phyloP scores from a whole-genome alignment of 2,797 vertebrate genomes.

The Sandelia bainsii region DNA sequence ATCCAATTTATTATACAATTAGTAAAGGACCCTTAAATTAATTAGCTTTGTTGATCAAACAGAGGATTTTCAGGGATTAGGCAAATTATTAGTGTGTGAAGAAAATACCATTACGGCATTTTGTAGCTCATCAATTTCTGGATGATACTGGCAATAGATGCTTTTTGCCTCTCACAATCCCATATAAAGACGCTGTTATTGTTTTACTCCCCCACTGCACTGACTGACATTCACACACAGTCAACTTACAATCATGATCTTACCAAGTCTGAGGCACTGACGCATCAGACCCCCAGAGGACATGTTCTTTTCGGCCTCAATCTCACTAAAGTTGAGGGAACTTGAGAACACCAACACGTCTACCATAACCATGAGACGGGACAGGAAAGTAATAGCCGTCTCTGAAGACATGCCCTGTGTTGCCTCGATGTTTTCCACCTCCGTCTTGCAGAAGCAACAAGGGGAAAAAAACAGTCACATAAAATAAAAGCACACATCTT shows the following conservation, averaged over 20 bases:
- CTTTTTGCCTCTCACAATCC: constrained; percentile 8
- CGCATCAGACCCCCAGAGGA: constrained; percentile 98
- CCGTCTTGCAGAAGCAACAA: constrained; percentile 84
- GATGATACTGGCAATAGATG: constrained; percentile 27
- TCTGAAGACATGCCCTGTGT: constrained; percentile 98
- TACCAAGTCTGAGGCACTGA: constrained; percentile 95
- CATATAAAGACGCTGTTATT: constrained; percentile 20
- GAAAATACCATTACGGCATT: constrained; percentile 32
- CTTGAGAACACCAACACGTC: constrained; percentile 98
- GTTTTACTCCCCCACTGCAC: constrained; percentile 15
- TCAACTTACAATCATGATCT: constrained; percentile 30
- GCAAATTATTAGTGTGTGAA: constrained; percentile 50
- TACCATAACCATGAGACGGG: constrained; percentile 97
- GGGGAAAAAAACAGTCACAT: background rate
- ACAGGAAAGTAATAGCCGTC: constrained; percentile 96
- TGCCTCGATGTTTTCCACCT: constrained; percentile 95
- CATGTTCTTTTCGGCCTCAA: constrained; percentile 99
- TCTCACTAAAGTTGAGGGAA: constrained; percentile 98
- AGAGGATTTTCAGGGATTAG: constrained; percentile 58
- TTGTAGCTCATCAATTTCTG: constrained; percentile 49
- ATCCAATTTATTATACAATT: constrained; percentile 43
- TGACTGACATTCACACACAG: constrained; percentile 24
- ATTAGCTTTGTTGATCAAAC: constrained; percentile 58
- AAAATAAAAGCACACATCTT: constrained; percentile 5
- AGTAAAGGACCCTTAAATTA: constrained; percentile 45